A percentile compares a stretch with the other conserved stretches of the same genome.
Conservation (phyloP, 1,140 invertebrate species). For the Pygmarrhopalites habei region DNA sequence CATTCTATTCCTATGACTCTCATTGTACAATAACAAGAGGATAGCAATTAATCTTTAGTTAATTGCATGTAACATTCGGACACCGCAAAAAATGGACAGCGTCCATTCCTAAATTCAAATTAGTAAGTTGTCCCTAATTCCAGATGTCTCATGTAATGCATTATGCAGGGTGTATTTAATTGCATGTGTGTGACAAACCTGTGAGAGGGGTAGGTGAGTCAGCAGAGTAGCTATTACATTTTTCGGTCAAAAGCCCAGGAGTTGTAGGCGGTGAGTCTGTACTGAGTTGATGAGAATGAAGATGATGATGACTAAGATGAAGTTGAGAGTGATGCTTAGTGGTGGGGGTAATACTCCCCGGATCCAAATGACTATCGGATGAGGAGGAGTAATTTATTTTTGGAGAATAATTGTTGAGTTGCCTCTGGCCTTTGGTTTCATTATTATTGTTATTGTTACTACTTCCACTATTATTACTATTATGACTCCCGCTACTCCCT, state of each 20-base stretch:
- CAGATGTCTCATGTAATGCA: no score
- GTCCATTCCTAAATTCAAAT: background rate
- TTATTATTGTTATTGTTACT: conserved; percentile 12
- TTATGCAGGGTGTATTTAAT: no score
- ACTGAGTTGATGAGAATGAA: background rate
- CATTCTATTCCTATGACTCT: no score
- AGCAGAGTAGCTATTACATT: conserved; percentile 24
- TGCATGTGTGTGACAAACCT: conserved; percentile 8
- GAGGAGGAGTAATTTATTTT: conserved; percentile 11
- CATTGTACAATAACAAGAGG: background rate
- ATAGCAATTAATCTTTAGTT: no score
- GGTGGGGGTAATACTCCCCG: no score
- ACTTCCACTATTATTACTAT: conserved; percentile 12
- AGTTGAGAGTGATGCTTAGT: no score
- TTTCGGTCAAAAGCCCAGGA: conserved; percentile 20
- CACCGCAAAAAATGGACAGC: no score
- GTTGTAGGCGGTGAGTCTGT: conserved; percentile 32
- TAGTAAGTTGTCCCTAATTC: no score
- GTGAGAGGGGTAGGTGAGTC: conserved; percentile 29
- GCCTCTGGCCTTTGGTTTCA: background rate
- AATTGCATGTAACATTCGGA: no score
- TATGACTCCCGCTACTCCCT: conserved; percentile 6
- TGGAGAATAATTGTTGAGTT: background rate
- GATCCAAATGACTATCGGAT: no score
- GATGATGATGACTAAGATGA: conserved; percentile 20